These are phyloP conservation scores for Anabacerthia variegaticeps DNA, from an alignment of 2,797 vertebrate genomes.

Conservation along the genomic window DNA sequence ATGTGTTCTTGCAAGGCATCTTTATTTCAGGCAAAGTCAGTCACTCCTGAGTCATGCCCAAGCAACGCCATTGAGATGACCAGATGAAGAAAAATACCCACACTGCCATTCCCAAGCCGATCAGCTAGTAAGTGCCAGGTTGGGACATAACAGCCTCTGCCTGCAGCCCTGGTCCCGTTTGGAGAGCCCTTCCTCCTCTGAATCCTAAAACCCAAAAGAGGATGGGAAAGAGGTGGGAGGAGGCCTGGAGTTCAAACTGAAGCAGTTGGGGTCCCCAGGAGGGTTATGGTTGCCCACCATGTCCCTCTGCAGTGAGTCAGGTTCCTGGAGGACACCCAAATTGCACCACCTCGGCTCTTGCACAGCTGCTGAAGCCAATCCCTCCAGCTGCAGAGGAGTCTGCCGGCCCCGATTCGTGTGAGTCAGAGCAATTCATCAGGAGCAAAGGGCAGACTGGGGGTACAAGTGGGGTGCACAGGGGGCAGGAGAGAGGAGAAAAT, in stretches of 20 bases:
- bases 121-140: accelerated
- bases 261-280: neutral
- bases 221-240: neutral
- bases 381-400: neutral
- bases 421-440: accelerated
- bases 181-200: neutral
- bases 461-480: accelerated
- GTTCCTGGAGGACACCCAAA: neutral
- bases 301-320: neutral
- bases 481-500: neutral
- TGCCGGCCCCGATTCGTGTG: neutral
- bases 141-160: accelerated
- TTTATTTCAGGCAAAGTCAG: neutral
- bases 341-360: accelerated
- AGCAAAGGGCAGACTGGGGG: accelerated
- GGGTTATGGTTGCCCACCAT: neutral
- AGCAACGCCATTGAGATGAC: neutral
- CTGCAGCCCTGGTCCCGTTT: neutral
- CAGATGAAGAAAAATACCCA: neutral
- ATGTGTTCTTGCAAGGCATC: neutral
- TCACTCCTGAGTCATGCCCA: neutral
- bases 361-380: neutral
- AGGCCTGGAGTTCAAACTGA: neutral
- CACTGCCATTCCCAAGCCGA: neutral
- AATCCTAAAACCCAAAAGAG: neutral